Evolutionary conservation across 2,888 invertebrate genomes (phyloP).

Genomic region (Microctonus aethiopoides): DNA sequence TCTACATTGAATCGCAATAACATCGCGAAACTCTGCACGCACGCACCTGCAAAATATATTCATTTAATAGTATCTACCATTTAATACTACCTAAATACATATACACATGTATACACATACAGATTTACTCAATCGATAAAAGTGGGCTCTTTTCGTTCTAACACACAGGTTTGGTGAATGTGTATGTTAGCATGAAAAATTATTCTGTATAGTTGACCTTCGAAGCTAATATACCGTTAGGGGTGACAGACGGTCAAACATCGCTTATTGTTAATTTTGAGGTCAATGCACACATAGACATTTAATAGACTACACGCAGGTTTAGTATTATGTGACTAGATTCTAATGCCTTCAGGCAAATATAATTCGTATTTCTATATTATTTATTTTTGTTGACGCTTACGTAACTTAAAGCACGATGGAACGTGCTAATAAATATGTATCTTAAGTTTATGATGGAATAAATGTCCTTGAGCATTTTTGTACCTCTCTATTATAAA

Average conservation of each 20-base stretch:
- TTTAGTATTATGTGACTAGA: too few species aligned
- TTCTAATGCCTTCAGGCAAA: too few species aligned
- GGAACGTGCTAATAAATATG: too few species aligned
- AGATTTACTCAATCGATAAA: not conserved
- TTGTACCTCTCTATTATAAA: too few species aligned
- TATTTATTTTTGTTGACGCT: too few species aligned
- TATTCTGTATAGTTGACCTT: constrained; percentile 38
- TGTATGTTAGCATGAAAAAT: constrained; percentile 13
- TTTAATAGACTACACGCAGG: not conserved
- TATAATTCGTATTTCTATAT: too few species aligned
- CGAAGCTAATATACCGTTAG: constrained; percentile 56
- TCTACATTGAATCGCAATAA: too few species aligned
- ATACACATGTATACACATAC: not conserved
- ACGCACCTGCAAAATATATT: not conserved
- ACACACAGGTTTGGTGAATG: not conserved
- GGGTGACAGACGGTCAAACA: constrained; percentile 61
- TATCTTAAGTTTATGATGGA: too few species aligned
- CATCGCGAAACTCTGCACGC: too few species aligned
- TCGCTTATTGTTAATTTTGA: constrained; percentile 33
- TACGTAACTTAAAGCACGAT: too few species aligned
- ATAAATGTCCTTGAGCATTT: too few species aligned
- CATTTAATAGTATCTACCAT: not conserved
- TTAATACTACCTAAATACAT: too few species aligned
- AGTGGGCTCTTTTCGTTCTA: constrained; percentile 17
- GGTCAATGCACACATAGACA: constrained; percentile 34